Evolutionary conservation across 2,113 vertebrate genomes (phyloP).

Genomic region (Petrocephalus zakoni): DNA sequence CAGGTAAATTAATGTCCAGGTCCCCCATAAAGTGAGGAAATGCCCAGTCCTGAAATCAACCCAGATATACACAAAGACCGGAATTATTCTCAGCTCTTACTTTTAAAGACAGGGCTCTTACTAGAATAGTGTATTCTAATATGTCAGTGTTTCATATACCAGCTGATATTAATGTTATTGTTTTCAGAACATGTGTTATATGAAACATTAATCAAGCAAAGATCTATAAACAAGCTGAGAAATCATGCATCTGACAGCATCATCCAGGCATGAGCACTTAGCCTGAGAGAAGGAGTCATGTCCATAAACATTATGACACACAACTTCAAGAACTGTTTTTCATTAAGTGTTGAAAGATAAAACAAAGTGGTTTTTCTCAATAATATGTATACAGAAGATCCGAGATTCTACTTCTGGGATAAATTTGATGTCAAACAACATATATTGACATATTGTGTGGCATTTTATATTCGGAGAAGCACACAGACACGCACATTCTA

Average conservation of each 20-base stretch:
- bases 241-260: background rate
- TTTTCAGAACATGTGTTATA: background rate
- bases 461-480: background rate
- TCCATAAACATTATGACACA: background rate
- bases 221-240: background rate
- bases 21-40: constrained; percentile 98
- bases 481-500: background rate
- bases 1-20: constrained; percentile 92
- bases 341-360: background rate
- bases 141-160: background rate
- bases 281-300: background rate
- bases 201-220: background rate
- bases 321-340: background rate
- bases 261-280: background rate
- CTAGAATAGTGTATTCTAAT: background rate
- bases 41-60: constrained; percentile 81
- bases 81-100: background rate
- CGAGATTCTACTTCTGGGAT: background rate
- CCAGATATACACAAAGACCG: background rate
- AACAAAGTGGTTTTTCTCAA: background rate
- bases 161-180: background rate
- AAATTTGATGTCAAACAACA: background rate
- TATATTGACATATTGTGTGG: background rate
- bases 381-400: background rate
- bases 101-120: background rate